These are phyloP conservation scores for Coreoperca whiteheadi DNA, from an alignment of 2,113 vertebrate species.

Conservation along the genomic window DNA sequence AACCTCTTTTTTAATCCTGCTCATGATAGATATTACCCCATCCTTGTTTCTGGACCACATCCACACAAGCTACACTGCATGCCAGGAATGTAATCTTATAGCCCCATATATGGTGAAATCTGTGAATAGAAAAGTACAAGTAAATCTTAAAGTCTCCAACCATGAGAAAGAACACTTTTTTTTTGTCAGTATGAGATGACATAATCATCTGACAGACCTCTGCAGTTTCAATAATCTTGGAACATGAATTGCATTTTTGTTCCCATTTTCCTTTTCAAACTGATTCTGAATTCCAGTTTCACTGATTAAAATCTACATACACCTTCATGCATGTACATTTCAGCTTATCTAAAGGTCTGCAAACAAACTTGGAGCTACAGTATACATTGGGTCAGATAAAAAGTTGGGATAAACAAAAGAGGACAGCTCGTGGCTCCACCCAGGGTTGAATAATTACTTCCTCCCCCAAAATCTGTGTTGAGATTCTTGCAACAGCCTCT, in stretches of 20 bases:
- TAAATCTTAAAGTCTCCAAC: neutral
- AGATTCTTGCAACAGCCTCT: slow-evolving; percentile 48
- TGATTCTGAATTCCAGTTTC: neutral
- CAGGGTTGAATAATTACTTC: slow-evolving; percentile 71
- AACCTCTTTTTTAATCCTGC: slow-evolving; percentile 41
- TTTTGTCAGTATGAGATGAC: neutral
- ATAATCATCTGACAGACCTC: neutral
- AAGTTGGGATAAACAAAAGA: slow-evolving; percentile 39
- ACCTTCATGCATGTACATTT: neutral
- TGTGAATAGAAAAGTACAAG: neutral
- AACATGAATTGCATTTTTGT: neutral
- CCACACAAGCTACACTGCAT: slow-evolving; percentile 22
- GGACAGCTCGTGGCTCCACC: slow-evolving; percentile 54
- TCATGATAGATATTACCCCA: slow-evolving; percentile 19
- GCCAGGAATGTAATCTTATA: slow-evolving; percentile 24
- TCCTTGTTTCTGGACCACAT: slow-evolving; percentile 20
- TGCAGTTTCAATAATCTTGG: neutral
- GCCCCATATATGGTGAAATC: slow-evolving; percentile 44
- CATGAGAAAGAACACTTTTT: neutral
- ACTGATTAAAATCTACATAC: neutral
- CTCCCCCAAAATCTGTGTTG: slow-evolving; percentile 45
- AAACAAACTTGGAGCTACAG: slow-evolving; percentile 11
- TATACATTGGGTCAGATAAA: neutral
- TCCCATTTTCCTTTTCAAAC: neutral
- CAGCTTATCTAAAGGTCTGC: neutral